Percentiles rank a stretch among this genome's conserved stretches.
These are phyloP conservation scores for Semnornis frantzii DNA, from an alignment of 2,113 vertebrate genomes.

Conservation along the genomic window DNA sequence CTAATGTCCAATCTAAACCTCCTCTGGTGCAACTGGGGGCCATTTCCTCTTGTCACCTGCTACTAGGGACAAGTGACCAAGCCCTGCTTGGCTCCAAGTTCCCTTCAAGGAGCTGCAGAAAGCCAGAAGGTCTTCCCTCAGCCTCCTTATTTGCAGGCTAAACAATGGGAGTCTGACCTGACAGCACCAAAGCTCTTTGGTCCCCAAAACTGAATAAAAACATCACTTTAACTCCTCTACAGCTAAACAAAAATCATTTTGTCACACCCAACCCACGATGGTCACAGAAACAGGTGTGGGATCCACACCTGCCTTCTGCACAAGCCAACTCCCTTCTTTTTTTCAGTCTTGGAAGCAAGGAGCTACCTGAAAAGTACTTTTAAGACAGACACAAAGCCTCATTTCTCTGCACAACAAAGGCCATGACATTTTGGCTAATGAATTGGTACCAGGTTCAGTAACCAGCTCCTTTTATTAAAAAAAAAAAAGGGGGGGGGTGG, in stretches of 20 bases:
- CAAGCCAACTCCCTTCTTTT: background rate
- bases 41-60: background rate
- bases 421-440: too few relatives aligned
- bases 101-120: too few relatives aligned
- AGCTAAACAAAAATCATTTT: background rate
- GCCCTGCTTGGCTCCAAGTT: background rate
- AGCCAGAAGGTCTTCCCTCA: background rate
- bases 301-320: background rate
- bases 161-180: background rate
- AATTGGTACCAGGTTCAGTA: too few relatives aligned
- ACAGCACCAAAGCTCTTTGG: background rate
- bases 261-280: background rate
- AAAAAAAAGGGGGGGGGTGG: too few relatives aligned
- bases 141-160: too few relatives aligned
- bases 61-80: too few relatives aligned
- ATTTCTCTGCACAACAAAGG: too few relatives aligned
- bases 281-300: background rate
- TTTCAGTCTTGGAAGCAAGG: too few relatives aligned
- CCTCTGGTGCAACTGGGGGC: background rate
- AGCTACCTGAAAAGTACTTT: too few relatives aligned
- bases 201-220: background rate
- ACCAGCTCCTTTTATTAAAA: too few relatives aligned
- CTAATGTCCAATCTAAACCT: background rate
- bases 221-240: background rate
- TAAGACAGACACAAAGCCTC: too few relatives aligned